A percentile compares a stretch with the other conserved stretches of the same genome.
These are phyloP conservation scores for Piliocolobus tephrosceles DNA, from an alignment of 2,113 vertebrate genomes.

Conservation along the genomic window DNA sequence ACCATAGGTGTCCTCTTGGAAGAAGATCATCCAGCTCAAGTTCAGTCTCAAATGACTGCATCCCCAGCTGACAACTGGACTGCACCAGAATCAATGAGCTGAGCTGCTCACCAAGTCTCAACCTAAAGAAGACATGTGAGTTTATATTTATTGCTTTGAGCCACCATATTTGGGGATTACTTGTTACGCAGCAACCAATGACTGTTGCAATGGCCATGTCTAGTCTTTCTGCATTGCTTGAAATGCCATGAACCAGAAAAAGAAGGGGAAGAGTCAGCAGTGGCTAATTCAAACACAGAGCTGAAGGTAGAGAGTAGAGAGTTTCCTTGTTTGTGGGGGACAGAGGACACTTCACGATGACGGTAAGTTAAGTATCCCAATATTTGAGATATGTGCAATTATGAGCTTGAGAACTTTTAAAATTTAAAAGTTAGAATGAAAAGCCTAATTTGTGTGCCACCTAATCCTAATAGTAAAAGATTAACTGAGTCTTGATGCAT, in stretches of 20 bases:
- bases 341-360: not conserved
- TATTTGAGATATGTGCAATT: not conserved
- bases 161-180: not conserved
- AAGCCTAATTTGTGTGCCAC: no score
- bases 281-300: not conserved
- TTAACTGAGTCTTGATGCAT: no score
- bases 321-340: not conserved
- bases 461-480: not conserved
- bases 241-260: not conserved
- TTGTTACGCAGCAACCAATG: not conserved
- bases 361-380: not conserved
- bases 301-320: not conserved
- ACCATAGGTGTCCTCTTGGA: not conserved
- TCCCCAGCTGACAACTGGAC: not conserved
- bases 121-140: not conserved
- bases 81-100: not conserved
- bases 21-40: not conserved
- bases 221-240: not conserved
- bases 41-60: not conserved
- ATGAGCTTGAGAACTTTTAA: not conserved
- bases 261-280: not conserved
- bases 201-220: not conserved
- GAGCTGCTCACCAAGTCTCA: not conserved
- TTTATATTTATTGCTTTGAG: not conserved
- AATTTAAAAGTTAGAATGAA: not conserved